Percentiles rank a stretch among this genome's conserved stretches.
Evolutionary conservation across 2,888 invertebrate species (phyloP).

Genomic region (Exephanes ischioxanthus): DNA sequence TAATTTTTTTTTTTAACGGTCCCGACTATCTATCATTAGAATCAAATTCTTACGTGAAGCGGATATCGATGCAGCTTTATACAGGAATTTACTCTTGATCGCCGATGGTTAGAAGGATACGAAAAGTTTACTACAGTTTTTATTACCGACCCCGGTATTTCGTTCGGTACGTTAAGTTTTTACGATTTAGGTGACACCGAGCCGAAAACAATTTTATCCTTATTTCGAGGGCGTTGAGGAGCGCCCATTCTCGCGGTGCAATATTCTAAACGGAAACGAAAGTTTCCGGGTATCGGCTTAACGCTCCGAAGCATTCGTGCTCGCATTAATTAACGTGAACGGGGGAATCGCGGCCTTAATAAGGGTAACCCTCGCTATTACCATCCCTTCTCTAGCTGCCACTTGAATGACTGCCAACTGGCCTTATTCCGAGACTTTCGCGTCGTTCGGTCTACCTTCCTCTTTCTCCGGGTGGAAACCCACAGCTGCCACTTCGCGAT

Average conservation of each 20-base stretch:
- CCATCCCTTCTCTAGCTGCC: conserved; percentile 38
- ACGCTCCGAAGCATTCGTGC: conserved; percentile 58
- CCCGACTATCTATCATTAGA: too few relatives aligned
- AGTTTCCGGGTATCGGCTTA: conserved; percentile 56
- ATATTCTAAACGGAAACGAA: conserved; percentile 53
- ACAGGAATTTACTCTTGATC: too few relatives aligned
- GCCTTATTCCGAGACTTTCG: conserved; percentile 61
- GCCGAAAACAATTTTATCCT: not conserved
- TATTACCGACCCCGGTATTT: too few relatives aligned
- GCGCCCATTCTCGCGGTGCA: not conserved
- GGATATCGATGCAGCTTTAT: too few relatives aligned
- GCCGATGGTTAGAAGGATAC: too few relatives aligned
- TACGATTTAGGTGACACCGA: not conserved
- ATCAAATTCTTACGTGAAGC: too few relatives aligned
- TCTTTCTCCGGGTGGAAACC: conserved; percentile 2
- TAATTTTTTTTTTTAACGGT: too few relatives aligned
- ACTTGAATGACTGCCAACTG: conserved; percentile 63
- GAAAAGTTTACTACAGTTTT: too few relatives aligned
- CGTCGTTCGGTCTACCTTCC: conserved; percentile 27
- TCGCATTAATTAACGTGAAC: conserved; percentile 64
- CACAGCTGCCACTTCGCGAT: conserved; percentile 44
- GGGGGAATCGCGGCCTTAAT: conserved; percentile 53
- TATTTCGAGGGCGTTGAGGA: not conserved
- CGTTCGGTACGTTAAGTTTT: not conserved
- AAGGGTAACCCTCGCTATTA: conserved; percentile 36